Conservation (phyloP, 2,888 invertebrate genomes). For the Encarsia formosa region DNA sequence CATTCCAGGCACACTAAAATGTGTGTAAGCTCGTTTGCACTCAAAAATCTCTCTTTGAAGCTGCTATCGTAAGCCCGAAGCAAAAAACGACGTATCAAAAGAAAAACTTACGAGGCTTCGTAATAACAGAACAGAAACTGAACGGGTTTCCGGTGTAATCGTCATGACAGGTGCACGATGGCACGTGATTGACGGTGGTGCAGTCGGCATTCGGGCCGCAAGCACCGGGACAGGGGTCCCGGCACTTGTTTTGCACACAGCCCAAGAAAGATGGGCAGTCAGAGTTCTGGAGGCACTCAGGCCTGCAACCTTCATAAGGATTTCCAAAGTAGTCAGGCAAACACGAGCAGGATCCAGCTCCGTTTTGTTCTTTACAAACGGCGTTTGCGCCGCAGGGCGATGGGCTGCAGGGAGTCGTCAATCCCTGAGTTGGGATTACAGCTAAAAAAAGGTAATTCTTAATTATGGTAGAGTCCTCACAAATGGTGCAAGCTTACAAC, state of each 20-base stretch:
- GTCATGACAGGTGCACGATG: slow-evolving; percentile 66
- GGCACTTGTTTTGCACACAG: slow-evolving; percentile 66
- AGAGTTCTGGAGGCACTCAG: slow-evolving; percentile 62
- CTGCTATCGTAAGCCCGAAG: too few species aligned
- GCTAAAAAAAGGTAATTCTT: too few species aligned
- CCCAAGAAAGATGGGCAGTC: slow-evolving; percentile 66
- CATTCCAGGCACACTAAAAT: too few species aligned
- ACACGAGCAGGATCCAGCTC: slow-evolving; percentile 56
- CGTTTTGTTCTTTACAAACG: slow-evolving; percentile 63
- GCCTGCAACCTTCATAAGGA: slow-evolving; percentile 65
- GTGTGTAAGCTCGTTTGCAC: too few species aligned
- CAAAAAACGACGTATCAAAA: too few species aligned
- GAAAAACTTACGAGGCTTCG: slow-evolving; percentile 46
- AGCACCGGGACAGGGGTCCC: slow-evolving; percentile 70
- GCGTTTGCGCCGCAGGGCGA: slow-evolving; percentile 82
- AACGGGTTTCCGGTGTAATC: slow-evolving; percentile 75
- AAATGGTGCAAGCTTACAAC: too few species aligned
- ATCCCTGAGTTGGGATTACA: slow-evolving; percentile 22
- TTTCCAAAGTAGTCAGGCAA: slow-evolving; percentile 58
- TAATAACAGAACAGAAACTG: slow-evolving; percentile 55
- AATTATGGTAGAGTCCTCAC: too few species aligned
- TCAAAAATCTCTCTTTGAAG: too few species aligned
- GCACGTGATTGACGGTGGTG: slow-evolving; percentile 70
- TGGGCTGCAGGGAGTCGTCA: slow-evolving; percentile 63
- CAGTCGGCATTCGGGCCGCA: slow-evolving; percentile 75